Base-by-base conservation (phyloP, 2,888 invertebrate genomes). In the Sphaerophoria taeniata region DNA sequence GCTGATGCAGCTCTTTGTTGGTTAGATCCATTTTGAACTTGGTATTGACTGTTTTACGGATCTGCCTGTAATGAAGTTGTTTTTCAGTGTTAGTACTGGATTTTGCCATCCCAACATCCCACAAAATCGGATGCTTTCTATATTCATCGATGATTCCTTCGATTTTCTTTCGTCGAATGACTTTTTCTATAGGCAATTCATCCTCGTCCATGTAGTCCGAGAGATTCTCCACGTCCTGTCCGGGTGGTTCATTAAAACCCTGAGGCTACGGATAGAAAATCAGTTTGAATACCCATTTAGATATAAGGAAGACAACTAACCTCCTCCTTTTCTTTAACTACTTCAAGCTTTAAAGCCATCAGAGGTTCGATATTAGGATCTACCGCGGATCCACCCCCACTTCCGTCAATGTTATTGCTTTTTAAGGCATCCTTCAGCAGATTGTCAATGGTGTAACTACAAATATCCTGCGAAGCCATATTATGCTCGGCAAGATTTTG, bases 101-200 rank as follows among this genome's bases (percentile, higher is more conserved):
- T 11, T 14, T 58, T n/a, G 36, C 31, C 7, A 70, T 16, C 0
- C 33, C 60, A 0, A 16, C 9, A 31, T 79, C 55, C 84, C 84
- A 84, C 4, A 84, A 31, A 11, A 56, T 36, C n/a, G 79, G 72
- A 14, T 79, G 67, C 6, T 75, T 84, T 7, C 67, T 76, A 7
- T 84, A 84, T 55, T 84, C 78, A 39, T 49, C 70, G 5, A 83
- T 83, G 14, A 83, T 74, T 2, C 60, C 70, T 34, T 83, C 78
- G 0, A 78, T 33, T 36, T 78, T 51, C 24, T 58, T 74, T 1
- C 78, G 74, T 0, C 47, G 67, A 2, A 51, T 49, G 7, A 84
- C 47, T 43, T 84, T 79, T 11, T 84, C 75, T 11, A 84, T 72
- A 0, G 79, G 34, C 9, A 84, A 12, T 69, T 74, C 74, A 3